Conservation (phyloP, 2,113 vertebrate genomes). For the Narcine bancroftii region DNA sequence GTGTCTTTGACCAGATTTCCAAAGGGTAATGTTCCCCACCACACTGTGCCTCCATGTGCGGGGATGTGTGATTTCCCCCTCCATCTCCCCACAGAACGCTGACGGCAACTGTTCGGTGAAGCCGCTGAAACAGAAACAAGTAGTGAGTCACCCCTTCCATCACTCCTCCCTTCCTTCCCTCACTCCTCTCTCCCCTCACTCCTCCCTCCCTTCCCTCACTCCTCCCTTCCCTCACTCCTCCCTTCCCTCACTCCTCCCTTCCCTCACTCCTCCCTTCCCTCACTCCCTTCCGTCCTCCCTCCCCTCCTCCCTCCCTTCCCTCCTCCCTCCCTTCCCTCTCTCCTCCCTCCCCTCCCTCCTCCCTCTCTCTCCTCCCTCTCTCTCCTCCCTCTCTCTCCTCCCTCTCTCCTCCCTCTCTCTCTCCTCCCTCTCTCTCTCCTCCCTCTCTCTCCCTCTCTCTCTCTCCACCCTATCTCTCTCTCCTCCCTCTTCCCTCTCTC, state of each 20-base stretch:
- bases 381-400: not conserved
- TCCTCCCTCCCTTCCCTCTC: not conserved
- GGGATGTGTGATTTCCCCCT: too few species aligned
- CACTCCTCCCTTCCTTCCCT: not conserved
- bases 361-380: not conserved
- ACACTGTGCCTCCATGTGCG: too few species aligned
- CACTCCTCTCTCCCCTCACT: not conserved
- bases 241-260: not conserved
- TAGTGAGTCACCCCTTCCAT: conserved; percentile 62
- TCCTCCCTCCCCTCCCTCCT: not conserved
- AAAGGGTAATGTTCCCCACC: too few species aligned
- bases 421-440: not conserved
- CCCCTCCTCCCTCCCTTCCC: not conserved
- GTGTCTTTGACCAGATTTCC: too few species aligned
- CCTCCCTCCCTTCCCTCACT: not conserved
- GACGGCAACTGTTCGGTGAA: conserved; percentile 93
- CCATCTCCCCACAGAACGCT: conserved; percentile 64
- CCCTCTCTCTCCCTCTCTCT: too few species aligned
- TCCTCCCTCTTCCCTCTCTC: too few species aligned
- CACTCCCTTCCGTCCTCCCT: not conserved
- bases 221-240: not conserved
- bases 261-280: fast-evolving
- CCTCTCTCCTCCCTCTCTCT: too few species aligned
- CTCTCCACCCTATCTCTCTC: too few species aligned
- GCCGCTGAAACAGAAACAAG: conserved; percentile 98